Conservation (phyloP, 2,113 vertebrate genomes). For the Sylvia atricapilla region DNA sequence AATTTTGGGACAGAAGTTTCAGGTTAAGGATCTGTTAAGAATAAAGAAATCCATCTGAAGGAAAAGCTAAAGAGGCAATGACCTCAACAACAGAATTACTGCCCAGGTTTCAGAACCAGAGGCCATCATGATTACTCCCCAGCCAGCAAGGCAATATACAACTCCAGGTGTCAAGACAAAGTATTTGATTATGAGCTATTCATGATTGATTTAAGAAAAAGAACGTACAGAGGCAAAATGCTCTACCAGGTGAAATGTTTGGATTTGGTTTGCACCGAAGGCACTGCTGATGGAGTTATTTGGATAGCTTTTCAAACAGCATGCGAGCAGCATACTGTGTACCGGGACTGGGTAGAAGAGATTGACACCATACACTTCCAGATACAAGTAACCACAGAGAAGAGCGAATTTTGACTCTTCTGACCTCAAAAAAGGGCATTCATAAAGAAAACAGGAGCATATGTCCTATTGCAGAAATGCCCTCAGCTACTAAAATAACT, state of each 20-base stretch:
- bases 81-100: conserved; percentile 1
- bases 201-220: conserved; percentile 18
- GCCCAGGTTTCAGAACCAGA: background rate
- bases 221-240: background rate
- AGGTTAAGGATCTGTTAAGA: conserved; percentile 12
- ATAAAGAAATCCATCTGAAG: background rate
- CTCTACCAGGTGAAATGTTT: background rate
- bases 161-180: background rate
- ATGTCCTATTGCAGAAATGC: background rate
- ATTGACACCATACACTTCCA: background rate
- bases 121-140: background rate
- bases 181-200: background rate
- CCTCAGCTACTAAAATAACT: background rate
- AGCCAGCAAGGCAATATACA: background rate
- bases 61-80: background rate
- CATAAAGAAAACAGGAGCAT: background rate
- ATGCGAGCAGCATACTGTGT: background rate
- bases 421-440: background rate
- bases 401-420: background rate
- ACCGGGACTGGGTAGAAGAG: background rate
- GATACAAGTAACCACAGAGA: background rate
- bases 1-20: background rate
- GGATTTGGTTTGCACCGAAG: background rate
- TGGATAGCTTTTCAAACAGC: background rate
- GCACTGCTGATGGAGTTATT: background rate